Percentiles rank a stretch among this genome's conserved stretches.
These are phyloP conservation scores for Hydraecia micacea DNA, from an alignment of 2,888 invertebrate genomes.

Conservation along the genomic window DNA sequence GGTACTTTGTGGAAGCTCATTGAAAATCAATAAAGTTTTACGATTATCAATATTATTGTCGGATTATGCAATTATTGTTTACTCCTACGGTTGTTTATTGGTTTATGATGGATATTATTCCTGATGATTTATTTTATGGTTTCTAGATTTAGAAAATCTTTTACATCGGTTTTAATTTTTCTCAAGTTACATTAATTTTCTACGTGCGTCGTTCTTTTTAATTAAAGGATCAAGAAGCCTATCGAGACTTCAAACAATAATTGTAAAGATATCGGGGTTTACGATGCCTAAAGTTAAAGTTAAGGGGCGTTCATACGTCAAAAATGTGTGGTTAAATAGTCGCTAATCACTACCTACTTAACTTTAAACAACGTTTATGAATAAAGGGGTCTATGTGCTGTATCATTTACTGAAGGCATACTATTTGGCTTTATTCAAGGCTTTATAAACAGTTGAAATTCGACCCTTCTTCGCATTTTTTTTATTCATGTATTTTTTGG, in stretches of 20 bases:
- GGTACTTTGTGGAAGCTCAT: conserved; percentile 73
- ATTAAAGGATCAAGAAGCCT: not conserved
- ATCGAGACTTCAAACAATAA: not conserved
- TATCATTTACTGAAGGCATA: not conserved
- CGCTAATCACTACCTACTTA: not conserved
- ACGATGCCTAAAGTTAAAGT: not conserved
- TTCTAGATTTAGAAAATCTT: not conserved
- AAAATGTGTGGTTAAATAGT: not conserved
- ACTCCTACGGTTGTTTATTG: conserved; percentile 48
- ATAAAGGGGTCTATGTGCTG: not conserved
- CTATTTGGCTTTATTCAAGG: not conserved
- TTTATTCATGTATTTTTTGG: not conserved
- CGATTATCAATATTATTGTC: conserved; percentile 61
- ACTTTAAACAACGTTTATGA: not conserved
- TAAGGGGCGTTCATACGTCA: not conserved
- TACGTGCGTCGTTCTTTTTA: not conserved
- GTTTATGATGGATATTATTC: not conserved
- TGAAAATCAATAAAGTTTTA: conserved; percentile 75
- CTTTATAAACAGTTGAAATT: not conserved
- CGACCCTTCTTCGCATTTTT: not conserved
- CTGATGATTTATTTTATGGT: not conserved
- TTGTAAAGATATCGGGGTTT: not conserved
- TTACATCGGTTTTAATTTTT: not conserved
- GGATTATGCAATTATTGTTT: conserved; percentile 56
- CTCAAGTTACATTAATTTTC: not conserved